phyloP scores from a whole-genome alignment of 37 sponge, comb jelly and placozoan species.

The Halichondria panicea region DNA sequence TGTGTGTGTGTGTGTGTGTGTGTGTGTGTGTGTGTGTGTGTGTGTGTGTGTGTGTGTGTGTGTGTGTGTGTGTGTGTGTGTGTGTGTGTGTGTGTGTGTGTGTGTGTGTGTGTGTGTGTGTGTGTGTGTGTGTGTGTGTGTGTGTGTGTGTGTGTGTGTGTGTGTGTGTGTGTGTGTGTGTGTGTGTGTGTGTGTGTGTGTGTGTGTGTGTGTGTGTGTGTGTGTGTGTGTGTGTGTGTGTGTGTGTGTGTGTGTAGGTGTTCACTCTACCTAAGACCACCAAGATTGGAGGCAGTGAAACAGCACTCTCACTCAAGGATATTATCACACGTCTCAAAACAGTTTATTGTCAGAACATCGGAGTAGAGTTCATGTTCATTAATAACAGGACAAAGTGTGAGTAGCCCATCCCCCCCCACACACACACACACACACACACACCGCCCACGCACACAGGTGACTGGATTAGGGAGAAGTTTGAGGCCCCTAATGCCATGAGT shows the following conservation, averaged over 20 bases:
- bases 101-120: no score
- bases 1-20: no score
- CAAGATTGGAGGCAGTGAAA: constrained; percentile 76
- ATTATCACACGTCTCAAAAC: constrained; percentile 69
- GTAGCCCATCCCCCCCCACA: neutral
- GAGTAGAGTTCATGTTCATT: constrained; percentile 95
- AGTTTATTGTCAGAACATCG: constrained; percentile 77
- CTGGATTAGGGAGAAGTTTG: constrained; percentile 87
- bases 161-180: no score
- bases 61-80: no score
- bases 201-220: no score
- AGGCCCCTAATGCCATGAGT: constrained; percentile 59
- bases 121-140: no score
- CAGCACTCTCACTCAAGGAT: constrained; percentile 64
- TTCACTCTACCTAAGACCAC: constrained; percentile 87
- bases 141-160: no score
- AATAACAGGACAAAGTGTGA: constrained; percentile 70
- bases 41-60: no score
- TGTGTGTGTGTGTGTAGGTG: neutral
- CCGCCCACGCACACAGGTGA: constrained; percentile 24
- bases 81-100: no score
- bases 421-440: neutral
- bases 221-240: no score
- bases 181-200: no score
- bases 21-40: no score